Evolutionary conservation across 2,113 vertebrate species (phyloP), one percentile per base, ranked within the genome.

Genomic region (Pseudorectes ferrugineus): DNA sequence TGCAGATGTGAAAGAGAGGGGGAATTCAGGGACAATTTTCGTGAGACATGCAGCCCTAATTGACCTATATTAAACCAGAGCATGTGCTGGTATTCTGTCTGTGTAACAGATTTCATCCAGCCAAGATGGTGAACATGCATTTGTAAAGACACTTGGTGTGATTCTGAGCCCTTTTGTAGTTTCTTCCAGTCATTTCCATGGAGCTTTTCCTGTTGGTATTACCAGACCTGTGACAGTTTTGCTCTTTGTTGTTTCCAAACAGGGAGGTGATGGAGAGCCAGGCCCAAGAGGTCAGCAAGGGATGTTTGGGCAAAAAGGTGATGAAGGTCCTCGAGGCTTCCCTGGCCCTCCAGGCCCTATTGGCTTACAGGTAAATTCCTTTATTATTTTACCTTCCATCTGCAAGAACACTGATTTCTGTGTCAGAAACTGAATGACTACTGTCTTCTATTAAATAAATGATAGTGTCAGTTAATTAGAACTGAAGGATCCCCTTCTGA

Each of bases 281-380:
- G 99, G 99, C 66, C 99, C 99, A 83, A 97, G 99, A 95, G 99
- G 99, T 95, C 99, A 99, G 83, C 99, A 99, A 97, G 99, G 99
- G 20, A 99, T 99, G 99, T 99, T 99, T 85, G 99, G 99, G 81
- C 99, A 99, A 92, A 99, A 99, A 87, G 99, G 99, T 88, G 99
- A 99, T 83, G 99, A 99, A 97, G 99, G 99, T 35, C 80, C 99
- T 59, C 98, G 99, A 97, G 99, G 99, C 62, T 99, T 99, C 95
- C 99, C 99, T 8, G 99, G 99, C 70, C 99, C 99, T 35, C 99
- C 99, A 20, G 99, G 99, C 80, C 99, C 99, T 90, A 99, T 99
- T 66, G 99, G 99, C 52, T 98, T 99, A 58, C 99, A 99, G 98
- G 99, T 99, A 71, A 97, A 97, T 55, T 68, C 31, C 57, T 72